Evolutionary conservation across 1,140 invertebrate species (phyloP).

Genomic region (Amyelois transitella): DNA sequence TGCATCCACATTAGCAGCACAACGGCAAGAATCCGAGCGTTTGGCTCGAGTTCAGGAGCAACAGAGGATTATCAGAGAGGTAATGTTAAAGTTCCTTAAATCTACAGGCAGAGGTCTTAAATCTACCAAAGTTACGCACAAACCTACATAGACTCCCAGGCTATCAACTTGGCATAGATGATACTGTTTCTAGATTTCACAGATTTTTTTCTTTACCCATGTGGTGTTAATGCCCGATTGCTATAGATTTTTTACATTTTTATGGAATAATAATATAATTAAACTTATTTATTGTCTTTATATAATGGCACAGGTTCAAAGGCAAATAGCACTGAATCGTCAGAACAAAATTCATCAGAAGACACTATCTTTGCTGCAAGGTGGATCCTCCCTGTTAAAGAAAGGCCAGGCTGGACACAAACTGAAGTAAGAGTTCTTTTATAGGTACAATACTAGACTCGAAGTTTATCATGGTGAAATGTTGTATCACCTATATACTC

Average conservation of each 20-base stretch:
- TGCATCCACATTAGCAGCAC: constrained; percentile 92
- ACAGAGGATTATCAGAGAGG: constrained; percentile 85
- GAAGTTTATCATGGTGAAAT: too few species aligned
- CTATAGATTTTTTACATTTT: too few species aligned
- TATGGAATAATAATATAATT: too few species aligned
- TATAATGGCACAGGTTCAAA: constrained; percentile 74
- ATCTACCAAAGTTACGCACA: too few species aligned
- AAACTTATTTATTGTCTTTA: constrained; percentile 9
- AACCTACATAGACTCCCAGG: too few species aligned
- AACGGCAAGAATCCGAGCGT: constrained; percentile 93
- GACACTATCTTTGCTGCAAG: constrained; percentile 81
- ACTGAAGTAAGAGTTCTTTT: constrained; percentile 52
- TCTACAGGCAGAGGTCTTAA: not conserved
- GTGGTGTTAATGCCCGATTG: too few species aligned
- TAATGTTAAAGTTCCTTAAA: constrained; percentile 14
- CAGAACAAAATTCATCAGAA: constrained; percentile 81
- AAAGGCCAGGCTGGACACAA: constrained; percentile 62
- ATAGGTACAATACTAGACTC: too few species aligned
- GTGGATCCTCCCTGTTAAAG: constrained; percentile 76
- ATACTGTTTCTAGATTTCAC: too few species aligned
- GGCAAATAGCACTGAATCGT: constrained; percentile 81
- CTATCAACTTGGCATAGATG: too few species aligned
- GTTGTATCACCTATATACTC: too few species aligned
- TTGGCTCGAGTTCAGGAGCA: constrained; percentile 88
- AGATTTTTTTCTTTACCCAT: too few species aligned